phyloP scores from a whole-genome alignment of 2,888 invertebrate species.

The Pyrgus malvae region DNA sequence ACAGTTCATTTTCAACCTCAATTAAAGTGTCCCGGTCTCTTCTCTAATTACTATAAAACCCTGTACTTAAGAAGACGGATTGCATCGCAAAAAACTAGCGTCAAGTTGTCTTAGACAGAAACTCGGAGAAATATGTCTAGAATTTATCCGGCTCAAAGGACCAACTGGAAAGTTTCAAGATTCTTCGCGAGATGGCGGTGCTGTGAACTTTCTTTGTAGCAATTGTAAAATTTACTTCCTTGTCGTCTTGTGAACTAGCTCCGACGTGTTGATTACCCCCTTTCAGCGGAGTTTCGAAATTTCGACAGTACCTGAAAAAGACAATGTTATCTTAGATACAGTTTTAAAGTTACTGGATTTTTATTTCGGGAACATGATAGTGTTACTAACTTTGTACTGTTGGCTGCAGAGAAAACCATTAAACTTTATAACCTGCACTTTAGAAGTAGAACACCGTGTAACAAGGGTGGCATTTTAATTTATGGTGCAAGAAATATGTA shows the following conservation, averaged over 20 bases:
- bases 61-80: slow-evolving; percentile 23
- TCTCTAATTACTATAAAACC: slow-evolving; percentile 25
- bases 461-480: too few relatives aligned
- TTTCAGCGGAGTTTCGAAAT: slow-evolving; percentile 23
- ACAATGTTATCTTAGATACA: slow-evolving; percentile 26
- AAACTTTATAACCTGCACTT: not conserved
- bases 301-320: slow-evolving; percentile 49
- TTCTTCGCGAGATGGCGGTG: slow-evolving; percentile 42
- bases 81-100: slow-evolving; percentile 29
- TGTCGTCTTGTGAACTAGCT: slow-evolving; percentile 35
- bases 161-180: slow-evolving; percentile 47
- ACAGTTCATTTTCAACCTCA: slow-evolving; percentile 14
- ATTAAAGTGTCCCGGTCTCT: slow-evolving; percentile 16
- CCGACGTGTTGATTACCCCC: slow-evolving; percentile 42
- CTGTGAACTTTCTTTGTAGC: slow-evolving; percentile 47
- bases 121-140: slow-evolving; percentile 33
- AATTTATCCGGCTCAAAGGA: slow-evolving; percentile 43
- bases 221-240: slow-evolving; percentile 49
- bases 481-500: too few relatives aligned
- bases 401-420: not conserved
- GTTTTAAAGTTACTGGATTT: slow-evolving; percentile 20
- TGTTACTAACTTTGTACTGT: slow-evolving; percentile 3
- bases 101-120: slow-evolving; percentile 28
- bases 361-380: slow-evolving; percentile 8
- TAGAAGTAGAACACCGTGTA: not conserved